A percentile compares a stretch with the other conserved stretches of the same genome.
These are phyloP conservation scores for Chloropsis hardwickii DNA, from an alignment of 2,113 vertebrate genomes.

Conservation along the genomic window DNA sequence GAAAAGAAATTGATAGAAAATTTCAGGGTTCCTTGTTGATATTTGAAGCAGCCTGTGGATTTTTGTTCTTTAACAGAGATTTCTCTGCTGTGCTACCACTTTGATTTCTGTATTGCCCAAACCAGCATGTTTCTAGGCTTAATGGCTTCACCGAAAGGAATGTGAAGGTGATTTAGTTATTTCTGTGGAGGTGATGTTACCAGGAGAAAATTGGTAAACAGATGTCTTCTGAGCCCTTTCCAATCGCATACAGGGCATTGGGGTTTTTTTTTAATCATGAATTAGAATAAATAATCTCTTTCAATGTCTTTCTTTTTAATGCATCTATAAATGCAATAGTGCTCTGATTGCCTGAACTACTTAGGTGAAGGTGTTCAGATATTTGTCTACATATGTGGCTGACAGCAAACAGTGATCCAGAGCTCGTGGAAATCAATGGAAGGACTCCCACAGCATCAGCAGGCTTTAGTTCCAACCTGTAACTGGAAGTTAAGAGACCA, in stretches of 20 bases:
- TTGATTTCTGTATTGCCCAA: conserved; percentile 85
- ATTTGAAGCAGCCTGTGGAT: conserved; percentile 88
- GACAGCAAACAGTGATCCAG: background rate
- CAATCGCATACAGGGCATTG: conserved; percentile 28
- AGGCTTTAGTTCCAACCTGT: conserved; percentile 25
- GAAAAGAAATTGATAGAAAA: conserved; percentile 86
- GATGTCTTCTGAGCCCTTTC: conserved; percentile 66
- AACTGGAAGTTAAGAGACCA: conserved; percentile 48
- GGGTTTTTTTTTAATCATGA: background rate
- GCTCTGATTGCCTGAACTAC: conserved; percentile 9
- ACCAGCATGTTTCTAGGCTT: conserved; percentile 85
- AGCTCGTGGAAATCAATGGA: conserved; percentile 33
- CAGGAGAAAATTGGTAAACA: conserved; percentile 74
- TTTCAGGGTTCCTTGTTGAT: conserved; percentile 86
- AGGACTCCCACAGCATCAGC: background rate
- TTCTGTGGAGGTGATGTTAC: conserved; percentile 73
- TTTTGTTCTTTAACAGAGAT: conserved; percentile 84
- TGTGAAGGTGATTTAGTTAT: conserved; percentile 80
- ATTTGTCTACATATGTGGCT: background rate
- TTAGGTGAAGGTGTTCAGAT: background rate
- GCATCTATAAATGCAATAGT: background rate
- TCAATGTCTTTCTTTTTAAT: conserved; percentile 2
- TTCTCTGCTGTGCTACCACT: conserved; percentile 77
- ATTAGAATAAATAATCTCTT: conserved; percentile 41
- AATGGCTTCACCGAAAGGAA: conserved; percentile 84